A percentile compares a stretch with the other conserved stretches of the same genome.
Conservation (phyloP, 2,888 invertebrate genomes). For the Diogma glabrata region DNA sequence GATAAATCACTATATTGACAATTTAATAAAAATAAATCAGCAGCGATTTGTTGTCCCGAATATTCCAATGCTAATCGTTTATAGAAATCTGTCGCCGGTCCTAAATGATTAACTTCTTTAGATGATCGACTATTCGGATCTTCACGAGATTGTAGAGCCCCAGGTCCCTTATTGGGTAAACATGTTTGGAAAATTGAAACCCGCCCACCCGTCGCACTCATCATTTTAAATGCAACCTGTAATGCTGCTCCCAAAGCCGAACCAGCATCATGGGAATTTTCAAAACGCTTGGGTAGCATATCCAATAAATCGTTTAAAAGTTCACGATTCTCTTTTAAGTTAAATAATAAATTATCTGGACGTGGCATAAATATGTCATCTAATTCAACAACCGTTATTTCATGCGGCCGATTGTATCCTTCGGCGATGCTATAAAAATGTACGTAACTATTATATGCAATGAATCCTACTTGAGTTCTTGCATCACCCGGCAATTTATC, state of each 20-base stretch:
- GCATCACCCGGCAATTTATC: conserved; percentile 89
- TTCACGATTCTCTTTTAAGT: conserved; percentile 74
- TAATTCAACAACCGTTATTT: conserved; percentile 83
- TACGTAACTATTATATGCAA: conserved; percentile 82
- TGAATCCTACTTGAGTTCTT: conserved; percentile 85
- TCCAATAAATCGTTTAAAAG: conserved; percentile 59
- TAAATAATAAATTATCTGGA: conserved; percentile 88
- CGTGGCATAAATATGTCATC: conserved; percentile 93
- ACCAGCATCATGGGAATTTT: conserved; percentile 54
- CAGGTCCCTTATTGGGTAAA: conserved; percentile 79
- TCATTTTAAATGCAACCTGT: conserved; percentile 82
- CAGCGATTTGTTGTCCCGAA: conserved; percentile 89
- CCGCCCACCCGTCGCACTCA: conserved; percentile 86
- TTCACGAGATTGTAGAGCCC: conserved; percentile 66
- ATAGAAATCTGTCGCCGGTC: conserved; percentile 96
- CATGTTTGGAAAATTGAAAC: conserved; percentile 89
- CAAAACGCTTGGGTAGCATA: conserved; percentile 65
- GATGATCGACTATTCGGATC: conserved; percentile 74
- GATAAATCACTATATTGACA: conserved; percentile 91
- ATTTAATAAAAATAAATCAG: conserved; percentile 89
- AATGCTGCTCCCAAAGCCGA: conserved; percentile 88
- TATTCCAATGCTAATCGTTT: conserved; percentile 93
- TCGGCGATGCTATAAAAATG: conserved; percentile 90
- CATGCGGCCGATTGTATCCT: conserved; percentile 70
- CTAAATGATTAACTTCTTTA: conserved; percentile 75